Evolutionary conservation across 2,797 vertebrate genomes (phyloP), one percentile per base, ranked within the genome.

Genomic region (Dermochelys coriacea): DNA sequence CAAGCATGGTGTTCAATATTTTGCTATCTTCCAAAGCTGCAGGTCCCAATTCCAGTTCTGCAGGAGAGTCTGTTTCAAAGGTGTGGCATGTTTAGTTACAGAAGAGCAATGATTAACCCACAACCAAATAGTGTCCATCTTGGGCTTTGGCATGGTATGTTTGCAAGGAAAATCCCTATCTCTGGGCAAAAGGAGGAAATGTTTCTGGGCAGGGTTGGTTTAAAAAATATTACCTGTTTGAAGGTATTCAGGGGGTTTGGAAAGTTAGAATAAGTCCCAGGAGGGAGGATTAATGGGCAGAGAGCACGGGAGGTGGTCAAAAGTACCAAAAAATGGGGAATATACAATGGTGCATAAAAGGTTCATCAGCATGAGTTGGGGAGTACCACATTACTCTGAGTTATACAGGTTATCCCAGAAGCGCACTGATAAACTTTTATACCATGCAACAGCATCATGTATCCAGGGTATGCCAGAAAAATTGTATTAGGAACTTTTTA

Each of bases 281-380:
- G 21, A 68, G 23, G 21, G 6, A 27, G 23, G 37, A 41, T 74
- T 45, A 74, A 19, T 27, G 37, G 11, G 19, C 37, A 45, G 21
- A 45, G 9, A 41, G 29, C 3, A 85, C 34, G 12, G 54, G 27
- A n/a, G 82, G 5, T 18, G 3, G 12, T 0, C 0, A 0, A 55
- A 37, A 49, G 6, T 49, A 45, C 79, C 45, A 51, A 81, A 54
- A 27, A 84, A 78, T 88, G 86, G 7, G 41, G 19, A 45, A 0
- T 2, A 12, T 12, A 59, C 5, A n/a, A 52, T 47, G 64, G 2
- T 86, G 8, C 34, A n/a, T 31, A 59, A 75, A 45, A 31, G 25
- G 47, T 77, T 29, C 45, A 77, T 77, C 25, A 25, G 25, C 45
- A 77, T 49, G 74, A 49, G 27, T 5, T 29, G 8, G 25, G 45